Percentiles rank a stretch among this genome's conserved stretches.
Evolutionary conservation across 2,113 vertebrate species (phyloP).

Genomic region (Aphyosemion australe): DNA sequence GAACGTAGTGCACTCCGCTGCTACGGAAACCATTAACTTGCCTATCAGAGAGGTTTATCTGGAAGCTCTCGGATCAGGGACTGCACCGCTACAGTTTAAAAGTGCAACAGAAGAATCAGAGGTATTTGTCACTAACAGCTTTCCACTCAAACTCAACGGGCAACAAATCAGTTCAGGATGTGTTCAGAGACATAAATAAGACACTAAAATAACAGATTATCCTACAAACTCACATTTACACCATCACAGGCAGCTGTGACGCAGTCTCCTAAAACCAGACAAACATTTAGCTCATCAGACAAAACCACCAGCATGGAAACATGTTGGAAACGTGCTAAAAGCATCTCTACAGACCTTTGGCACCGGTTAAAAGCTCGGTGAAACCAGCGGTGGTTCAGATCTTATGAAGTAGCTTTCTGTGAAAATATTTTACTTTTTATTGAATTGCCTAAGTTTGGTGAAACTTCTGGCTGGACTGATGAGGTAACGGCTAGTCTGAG

Average conservation of each 20-base stretch:
- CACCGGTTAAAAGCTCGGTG: constrained; percentile 12
- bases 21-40: not conserved
- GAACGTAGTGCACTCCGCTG: not conserved
- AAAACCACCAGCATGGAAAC: constrained; percentile 18
- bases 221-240: constrained; percentile 21
- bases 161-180: too few species aligned
- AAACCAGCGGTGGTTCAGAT: too few species aligned
- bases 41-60: rapidly evolving
- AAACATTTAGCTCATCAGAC: constrained; percentile 4
- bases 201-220: too few species aligned
- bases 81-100: too few species aligned
- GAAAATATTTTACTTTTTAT: too few species aligned
- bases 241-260: not conserved
- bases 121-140: not conserved
- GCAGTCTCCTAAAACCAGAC: constrained; percentile 11
- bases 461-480: too few species aligned
- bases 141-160: not conserved
- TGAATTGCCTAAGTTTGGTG: too few species aligned
- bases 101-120: not conserved
- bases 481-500: too few species aligned
- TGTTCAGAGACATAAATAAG: constrained; percentile 5
- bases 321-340: not conserved
- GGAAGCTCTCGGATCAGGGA: constrained; percentile 20
- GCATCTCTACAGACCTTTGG: constrained; percentile 39
- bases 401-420: too few species aligned